Evolutionary conservation across 1,140 invertebrate species (phyloP).

Genomic region (Babylonia areolata): DNA sequence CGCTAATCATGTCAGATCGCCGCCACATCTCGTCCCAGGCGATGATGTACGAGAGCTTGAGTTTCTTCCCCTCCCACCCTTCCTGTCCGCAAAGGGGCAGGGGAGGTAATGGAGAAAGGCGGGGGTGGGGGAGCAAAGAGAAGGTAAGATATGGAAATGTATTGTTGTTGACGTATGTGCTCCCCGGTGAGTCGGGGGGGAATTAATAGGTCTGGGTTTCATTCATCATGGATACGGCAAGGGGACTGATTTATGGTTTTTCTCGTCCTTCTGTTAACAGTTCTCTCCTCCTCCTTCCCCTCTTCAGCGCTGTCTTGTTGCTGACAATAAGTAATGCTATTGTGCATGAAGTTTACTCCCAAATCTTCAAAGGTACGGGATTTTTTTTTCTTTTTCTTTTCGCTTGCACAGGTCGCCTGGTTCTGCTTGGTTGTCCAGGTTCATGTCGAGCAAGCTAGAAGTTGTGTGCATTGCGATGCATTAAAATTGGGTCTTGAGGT

Average conservation of each 20-base stretch:
- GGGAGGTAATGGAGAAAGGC: neutral
- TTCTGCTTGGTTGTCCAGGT: no score
- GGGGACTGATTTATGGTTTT: neutral
- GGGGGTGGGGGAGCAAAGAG: neutral
- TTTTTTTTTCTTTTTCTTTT: no score
- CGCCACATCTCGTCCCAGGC: constrained; percentile 17
- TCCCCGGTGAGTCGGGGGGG: neutral
- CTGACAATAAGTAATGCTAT: no score
- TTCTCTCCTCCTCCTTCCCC: constrained; percentile 1
- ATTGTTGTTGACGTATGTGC: neutral
- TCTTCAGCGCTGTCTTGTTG: no score
- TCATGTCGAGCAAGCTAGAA: no score
- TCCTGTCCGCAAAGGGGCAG: no score
- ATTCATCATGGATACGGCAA: neutral
- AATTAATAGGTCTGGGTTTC: neutral
- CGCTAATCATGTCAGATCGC: constrained; percentile 32
- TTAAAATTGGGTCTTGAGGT: no score
- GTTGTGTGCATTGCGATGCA: no score
- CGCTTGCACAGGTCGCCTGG: no score
- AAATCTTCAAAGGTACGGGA: no score
- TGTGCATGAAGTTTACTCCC: no score
- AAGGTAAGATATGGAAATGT: neutral
- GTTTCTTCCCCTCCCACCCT: neutral
- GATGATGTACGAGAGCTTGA: constrained; percentile 34
- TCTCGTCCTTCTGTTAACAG: neutral